Evolutionary conservation across 2,888 invertebrate genomes (phyloP).

Genomic region (Polylopha cassiicola): DNA sequence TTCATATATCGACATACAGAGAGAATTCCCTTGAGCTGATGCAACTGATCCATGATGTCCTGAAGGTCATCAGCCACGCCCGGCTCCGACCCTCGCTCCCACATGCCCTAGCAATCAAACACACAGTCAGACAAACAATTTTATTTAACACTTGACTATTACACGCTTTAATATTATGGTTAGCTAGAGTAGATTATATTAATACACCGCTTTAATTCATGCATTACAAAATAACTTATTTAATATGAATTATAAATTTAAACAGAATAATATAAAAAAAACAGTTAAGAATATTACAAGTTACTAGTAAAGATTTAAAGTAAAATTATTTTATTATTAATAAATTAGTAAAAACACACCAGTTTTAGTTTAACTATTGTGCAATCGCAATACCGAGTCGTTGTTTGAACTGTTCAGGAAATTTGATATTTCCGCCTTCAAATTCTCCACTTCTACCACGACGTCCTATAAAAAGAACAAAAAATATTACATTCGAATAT

Average conservation of each 20-base stretch:
- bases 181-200: no score
- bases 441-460: slow-evolving; percentile 54
- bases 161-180: no score
- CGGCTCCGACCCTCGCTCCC: slow-evolving; percentile 34
- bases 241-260: no score
- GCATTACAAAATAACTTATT: no score
- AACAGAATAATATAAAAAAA: no score
- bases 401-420: slow-evolving; percentile 61
- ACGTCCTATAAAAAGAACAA: slow-evolving; percentile 49
- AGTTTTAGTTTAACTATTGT: slow-evolving; percentile 23
- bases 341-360: slow-evolving; percentile 25
- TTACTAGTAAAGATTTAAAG: neutral
- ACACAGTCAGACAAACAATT: slow-evolving; percentile 8
- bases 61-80: slow-evolving; percentile 49
- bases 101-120: slow-evolving; percentile 47
- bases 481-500: neutral
- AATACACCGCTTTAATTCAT: no score
- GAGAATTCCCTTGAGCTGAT: slow-evolving; percentile 46
- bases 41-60: slow-evolving; percentile 48
- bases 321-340: neutral
- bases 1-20: slow-evolving; percentile 39
- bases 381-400: slow-evolving; percentile 55
- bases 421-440: slow-evolving; percentile 61
- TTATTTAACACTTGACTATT: no score
- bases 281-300: no score